Base-by-base conservation (phyloP, 2,888 invertebrate species). In the Microdon myrmicae region DNA sequence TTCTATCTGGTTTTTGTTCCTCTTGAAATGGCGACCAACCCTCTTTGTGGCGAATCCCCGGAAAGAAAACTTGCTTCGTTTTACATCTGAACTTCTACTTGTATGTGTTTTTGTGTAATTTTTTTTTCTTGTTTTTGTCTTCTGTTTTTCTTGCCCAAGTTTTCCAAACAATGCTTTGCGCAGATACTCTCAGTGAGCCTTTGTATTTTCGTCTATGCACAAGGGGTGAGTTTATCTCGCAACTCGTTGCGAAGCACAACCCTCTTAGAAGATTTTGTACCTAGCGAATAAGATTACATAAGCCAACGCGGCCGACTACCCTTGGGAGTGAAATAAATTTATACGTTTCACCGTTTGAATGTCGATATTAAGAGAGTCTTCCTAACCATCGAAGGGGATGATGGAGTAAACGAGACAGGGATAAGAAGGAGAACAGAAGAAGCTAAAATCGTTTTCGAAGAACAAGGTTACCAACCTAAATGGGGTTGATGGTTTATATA, bases 21-120 rank as follows among this genome's bases (percentile, higher is more conserved):
- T n/a, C n/a, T n/a, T n/a, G n/a, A n/a, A 64, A 64, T 64, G 64
- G 64, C 64, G 64, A 35, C 39, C 56, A 56, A 56, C 61, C 60
- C 60, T 32, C 38, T 38, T 43, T 9, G n/a, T 35, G 55, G 45
- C 44, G 28, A 56, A 45, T 43, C 39, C 38, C 49, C 31, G 20
- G 39, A 45, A 39, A 35, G 45, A 61, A 25, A n/a, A 17, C 31
- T 37, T 28, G 22, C 13, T 35, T 35, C 22, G 23, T 37, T 22
- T 20, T 35, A 1, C 12, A 32, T 25, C 14, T n/a, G 43, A 26
- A 34, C 7, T 34, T 17, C 23, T 26, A 13, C 9, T n/a, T n/a
- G n/a, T n/a, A n/a, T n/a, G n/a, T n/a, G n/a, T n/a, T n/a, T n/a
- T n/a, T n/a, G n/a, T n/a, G n/a, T n/a, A n/a, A n/a, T n/a, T n/a